Evolutionary conservation across 2,797 vertebrate species (phyloP), one percentile per base, ranked within the genome.

Genomic region (Dallia pectoralis): DNA sequence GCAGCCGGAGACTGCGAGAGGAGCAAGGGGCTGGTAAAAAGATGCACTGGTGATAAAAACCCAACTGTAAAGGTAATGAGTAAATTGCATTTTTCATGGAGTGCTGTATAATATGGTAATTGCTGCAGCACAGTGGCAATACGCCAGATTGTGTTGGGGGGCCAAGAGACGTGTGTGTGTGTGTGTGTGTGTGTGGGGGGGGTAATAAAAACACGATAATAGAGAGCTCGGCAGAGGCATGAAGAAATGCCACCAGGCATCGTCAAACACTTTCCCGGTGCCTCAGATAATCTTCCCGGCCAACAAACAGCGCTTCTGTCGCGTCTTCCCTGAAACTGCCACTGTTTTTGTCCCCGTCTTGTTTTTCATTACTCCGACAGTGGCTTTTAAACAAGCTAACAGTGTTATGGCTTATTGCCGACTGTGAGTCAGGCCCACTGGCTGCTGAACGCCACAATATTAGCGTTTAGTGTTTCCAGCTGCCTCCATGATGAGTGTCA

Each of bases 391-490:
- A 53, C 76, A 81, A 70, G 67, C 76, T 70, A 47, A 63, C 70
- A 69, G 30, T 18, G 51, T 78, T 77, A 77, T 73, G 79, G 73
- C 56, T 79, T 84, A 79, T 82, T 77, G 76, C 75, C 69, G 74
- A 77, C 77, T 62, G 25, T 44, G 66, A 62, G 74, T 70, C 77
- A 81, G 71, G 59, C 73, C 73, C 67, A 67, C 68, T 73, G 65
- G 67, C 77, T 69, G 77, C 77, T 71, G 77, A 69, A 73, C 44
- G 22, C 27, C 71, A 69, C 72, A 80, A 78, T 83, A 76, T 81
- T 82, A 64, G 69, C 70, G 82, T 82, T 80, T 80, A 80, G 81
- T 77, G 71, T 85, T 82, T 82, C 78, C 84, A 82, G 77, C 84
- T 82, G 75, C 81, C 74, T 77, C 51, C 76, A 78, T 81, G 64